Percentiles rank a stretch among this genome's conserved stretches.
These are phyloP conservation scores for Rousettus madagascariensis DNA, from an alignment of 2,797 vertebrate species.

Conservation along the genomic window DNA sequence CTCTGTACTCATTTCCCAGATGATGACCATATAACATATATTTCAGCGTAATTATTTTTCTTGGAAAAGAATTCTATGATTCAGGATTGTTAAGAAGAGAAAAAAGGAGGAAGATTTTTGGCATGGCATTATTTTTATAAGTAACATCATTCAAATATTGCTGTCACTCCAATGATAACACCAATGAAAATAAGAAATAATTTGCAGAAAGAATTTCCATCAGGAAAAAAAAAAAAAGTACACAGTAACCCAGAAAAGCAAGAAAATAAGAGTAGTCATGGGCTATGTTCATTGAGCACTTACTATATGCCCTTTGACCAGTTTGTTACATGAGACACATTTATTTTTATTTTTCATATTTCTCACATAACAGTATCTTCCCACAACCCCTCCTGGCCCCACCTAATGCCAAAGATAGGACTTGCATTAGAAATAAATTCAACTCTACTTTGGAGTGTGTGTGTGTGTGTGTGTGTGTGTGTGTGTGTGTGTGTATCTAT, in stretches of 20 bases:
- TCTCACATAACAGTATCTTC: not conserved
- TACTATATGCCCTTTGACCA: not conserved
- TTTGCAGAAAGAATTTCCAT: not conserved
- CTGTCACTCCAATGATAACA: not conserved
- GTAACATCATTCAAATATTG: not conserved
- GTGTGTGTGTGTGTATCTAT: not conserved
- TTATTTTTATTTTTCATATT: too few relatives aligned
- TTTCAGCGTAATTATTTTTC: slow-evolving; percentile 8
- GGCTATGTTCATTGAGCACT: not conserved
- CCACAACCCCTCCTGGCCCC: too few relatives aligned
- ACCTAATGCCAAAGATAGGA: not conserved
- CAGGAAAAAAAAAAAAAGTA: not conserved
- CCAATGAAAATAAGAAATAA: not conserved
- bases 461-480: too few relatives aligned
- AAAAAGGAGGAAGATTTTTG: not conserved
- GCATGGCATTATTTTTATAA: not conserved
- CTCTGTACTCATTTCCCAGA: slow-evolving; percentile 41
- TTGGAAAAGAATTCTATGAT: not conserved
- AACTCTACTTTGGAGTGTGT: not conserved
- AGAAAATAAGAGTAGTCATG: not conserved
- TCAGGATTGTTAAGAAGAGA: not conserved
- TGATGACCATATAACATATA: not conserved
- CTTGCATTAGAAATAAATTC: slow-evolving; percentile 29
- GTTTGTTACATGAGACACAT: not conserved
- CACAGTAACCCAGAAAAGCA: not conserved